phyloP scores from a whole-genome alignment of 2,888 invertebrate genomes.

The Meta bourneti region DNA sequence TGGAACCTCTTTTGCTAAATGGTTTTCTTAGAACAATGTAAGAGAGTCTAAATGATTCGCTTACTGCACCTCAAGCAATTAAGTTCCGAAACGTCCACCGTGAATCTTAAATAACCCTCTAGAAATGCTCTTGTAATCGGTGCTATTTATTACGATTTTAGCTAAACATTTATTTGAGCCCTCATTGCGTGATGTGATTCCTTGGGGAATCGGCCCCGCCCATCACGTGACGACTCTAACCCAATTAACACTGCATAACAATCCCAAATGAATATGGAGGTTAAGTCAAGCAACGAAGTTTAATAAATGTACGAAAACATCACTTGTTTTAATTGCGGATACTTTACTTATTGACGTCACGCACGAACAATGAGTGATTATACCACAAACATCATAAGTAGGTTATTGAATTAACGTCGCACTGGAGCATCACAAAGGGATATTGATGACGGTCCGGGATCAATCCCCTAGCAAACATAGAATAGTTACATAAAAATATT shows the following conservation, averaged over 20 bases:
- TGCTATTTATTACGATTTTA: not conserved
- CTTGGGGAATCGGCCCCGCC: not conserved
- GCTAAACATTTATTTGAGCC: no score
- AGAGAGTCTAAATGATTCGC: not conserved
- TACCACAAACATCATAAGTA: no score
- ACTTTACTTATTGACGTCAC: not conserved
- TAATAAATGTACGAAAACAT: not conserved
- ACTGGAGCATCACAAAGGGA: no score
- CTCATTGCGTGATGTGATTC: not conserved
- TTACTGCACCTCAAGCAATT: not conserved
- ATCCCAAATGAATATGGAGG: not conserved
- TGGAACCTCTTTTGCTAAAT: no score
- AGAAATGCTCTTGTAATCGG: not conserved
- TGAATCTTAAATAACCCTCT: not conserved
- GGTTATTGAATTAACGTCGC: no score
- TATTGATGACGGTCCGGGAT: no score
- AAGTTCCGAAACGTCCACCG: not conserved
- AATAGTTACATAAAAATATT: no score
- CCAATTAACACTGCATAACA: not conserved
- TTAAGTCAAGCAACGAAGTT: not conserved
- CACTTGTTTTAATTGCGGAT: not conserved
- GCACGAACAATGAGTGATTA: not conserved
- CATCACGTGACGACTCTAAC: not conserved
- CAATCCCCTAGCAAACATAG: no score
- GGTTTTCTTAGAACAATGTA: not conserved